Percentiles rank a stretch among this genome's conserved stretches.
phyloP scores from a whole-genome alignment of 2,888 invertebrate species.

The Acanthosepion esculentum region DNA sequence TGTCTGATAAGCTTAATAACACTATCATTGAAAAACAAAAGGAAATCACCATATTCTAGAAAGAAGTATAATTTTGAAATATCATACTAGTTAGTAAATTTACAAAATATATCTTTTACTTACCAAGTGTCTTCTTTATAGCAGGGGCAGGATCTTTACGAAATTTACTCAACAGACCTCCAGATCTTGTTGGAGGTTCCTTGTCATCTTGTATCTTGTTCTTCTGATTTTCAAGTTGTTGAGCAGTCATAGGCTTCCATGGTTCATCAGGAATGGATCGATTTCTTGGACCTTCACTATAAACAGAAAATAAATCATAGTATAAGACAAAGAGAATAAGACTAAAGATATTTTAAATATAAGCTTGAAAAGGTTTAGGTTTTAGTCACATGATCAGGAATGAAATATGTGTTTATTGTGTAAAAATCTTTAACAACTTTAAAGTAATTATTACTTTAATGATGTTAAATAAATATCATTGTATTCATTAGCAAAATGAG shows the following conservation, averaged over 20 bases:
- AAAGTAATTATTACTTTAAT: too few relatives aligned
- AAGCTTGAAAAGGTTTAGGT: too few relatives aligned
- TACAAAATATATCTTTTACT: neutral
- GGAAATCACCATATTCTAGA: too few relatives aligned
- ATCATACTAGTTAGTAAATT: neutral
- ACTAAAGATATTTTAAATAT: neutral
- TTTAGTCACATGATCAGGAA: too few relatives aligned
- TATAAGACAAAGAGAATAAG: neutral
- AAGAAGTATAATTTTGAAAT: too few relatives aligned
- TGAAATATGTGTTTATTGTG: too few relatives aligned
- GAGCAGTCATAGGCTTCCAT: slow-evolving; percentile 58
- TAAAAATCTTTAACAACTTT: too few relatives aligned
- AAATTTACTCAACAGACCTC: slow-evolving; percentile 60
- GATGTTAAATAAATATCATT: too few relatives aligned
- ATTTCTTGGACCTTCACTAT: slow-evolving; percentile 64
- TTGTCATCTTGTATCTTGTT: slow-evolving; percentile 49
- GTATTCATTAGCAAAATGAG: too few relatives aligned
- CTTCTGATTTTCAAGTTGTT: slow-evolving; percentile 51
- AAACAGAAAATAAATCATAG: neutral
- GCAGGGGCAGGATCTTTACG: slow-evolving; percentile 50
- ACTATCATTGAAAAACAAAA: too few relatives aligned
- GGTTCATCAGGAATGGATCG: slow-evolving; percentile 56
- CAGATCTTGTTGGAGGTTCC: slow-evolving; percentile 48
- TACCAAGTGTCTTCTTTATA: slow-evolving; percentile 48
- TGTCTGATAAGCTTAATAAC: too few relatives aligned